Base-by-base conservation (phyloP, 2,888 invertebrate genomes). In the Serripes groenlandicus region DNA sequence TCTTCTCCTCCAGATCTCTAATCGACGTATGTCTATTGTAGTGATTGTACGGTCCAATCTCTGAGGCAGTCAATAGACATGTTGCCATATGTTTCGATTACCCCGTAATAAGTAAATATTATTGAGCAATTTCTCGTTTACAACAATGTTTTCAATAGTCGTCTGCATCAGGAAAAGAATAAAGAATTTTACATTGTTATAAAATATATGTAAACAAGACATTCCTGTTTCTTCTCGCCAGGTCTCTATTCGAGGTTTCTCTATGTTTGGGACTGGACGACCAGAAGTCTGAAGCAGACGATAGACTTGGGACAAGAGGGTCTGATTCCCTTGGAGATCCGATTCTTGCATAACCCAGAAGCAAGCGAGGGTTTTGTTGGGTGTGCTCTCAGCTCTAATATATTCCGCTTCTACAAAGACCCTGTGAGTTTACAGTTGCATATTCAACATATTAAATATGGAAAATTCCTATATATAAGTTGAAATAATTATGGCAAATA, bases 271-370 rank as follows among this genome's bases (percentile, higher is more conserved):
- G 97, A 98, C 87, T 99, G 98, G 98, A 97, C 96, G 42, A 96
- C 97, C 15, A 96, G 96, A 80, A 97, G 97, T 89, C 95, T 98
- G 62, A 95, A 97, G 70, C 98, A 99, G 95, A 96, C 96, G 21
- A 96, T 99, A 87, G 97, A 98, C 95, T 95, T 99, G 81, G 98
- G 98, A 0, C 94, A 95, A 1, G 97, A 98, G 71, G 99, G 99
- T 3, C 94, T 96, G 32, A 97, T 98, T 11, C 99, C 99, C 0
- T 95, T 99, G 58, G 99, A 99, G 95, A 89, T 98, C 83, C 96
- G 99, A 90, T 99, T 99, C 94, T 96, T 98, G 71, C 99, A 99
- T 95, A 96, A 99, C 95, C 99, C 99, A 0, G 97, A 97, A 92
- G 96, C 97, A 81, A 95, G 96, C 2, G 96, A 97, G 92, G 99